Percentiles rank a stretch among this genome's conserved stretches.
Conservation (phyloP, 2,113 vertebrate genomes). For the Balaeniceps rex region DNA sequence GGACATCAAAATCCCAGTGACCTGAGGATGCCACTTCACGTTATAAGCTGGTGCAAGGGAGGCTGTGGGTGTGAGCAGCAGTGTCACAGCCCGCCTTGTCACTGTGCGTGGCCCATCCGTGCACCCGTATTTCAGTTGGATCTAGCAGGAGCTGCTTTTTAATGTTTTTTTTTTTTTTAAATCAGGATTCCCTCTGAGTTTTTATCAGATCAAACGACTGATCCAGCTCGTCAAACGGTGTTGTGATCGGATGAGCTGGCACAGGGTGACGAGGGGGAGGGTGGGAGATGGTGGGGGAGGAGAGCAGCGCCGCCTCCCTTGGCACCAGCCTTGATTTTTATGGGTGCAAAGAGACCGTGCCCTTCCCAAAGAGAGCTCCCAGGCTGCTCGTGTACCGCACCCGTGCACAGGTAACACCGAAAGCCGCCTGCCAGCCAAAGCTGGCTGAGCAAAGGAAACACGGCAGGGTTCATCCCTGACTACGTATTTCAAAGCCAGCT, state of each 20-base stretch:
- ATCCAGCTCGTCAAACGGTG: background rate
- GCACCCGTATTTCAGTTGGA: background rate
- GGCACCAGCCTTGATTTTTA: background rate
- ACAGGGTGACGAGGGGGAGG: accelerated
- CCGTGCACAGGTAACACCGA: background rate
- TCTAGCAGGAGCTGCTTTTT: background rate
- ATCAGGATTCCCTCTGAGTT: background rate
- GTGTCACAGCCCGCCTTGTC: background rate
- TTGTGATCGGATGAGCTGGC: background rate
- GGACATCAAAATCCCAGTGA: background rate
- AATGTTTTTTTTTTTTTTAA: background rate
- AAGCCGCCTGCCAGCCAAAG: background rate
- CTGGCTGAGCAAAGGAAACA: background rate
- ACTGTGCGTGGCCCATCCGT: accelerated
- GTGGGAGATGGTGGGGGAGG: background rate
- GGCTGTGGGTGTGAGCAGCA: background rate
- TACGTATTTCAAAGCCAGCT: background rate
- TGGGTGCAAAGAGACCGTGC: background rate
- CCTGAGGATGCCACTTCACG: background rate
- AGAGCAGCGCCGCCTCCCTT: background rate
- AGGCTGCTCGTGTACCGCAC: background rate
- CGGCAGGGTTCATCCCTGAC: background rate
- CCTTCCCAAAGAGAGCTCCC: background rate
- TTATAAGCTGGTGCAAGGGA: no score
- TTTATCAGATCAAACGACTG: background rate